These are phyloP conservation scores for Heliothis peltigera DNA, from an alignment of 2,888 invertebrate genomes.

Conservation along the genomic window DNA sequence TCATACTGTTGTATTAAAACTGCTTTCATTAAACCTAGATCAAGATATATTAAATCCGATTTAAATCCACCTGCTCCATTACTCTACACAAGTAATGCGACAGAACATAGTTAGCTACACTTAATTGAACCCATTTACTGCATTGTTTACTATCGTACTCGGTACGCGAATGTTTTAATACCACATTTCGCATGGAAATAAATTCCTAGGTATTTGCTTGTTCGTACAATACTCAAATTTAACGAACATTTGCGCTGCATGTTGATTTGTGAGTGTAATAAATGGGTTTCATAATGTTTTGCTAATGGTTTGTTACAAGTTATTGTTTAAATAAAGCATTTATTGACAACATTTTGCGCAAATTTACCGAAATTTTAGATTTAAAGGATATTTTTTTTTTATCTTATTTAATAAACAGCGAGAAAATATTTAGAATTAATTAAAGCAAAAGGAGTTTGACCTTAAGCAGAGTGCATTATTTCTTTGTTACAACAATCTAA, in stretches of 20 bases:
- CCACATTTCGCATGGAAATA: slow-evolving; percentile 49
- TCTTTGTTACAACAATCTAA: not conserved
- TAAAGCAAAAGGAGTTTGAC: not conserved
- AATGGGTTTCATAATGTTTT: slow-evolving; percentile 49
- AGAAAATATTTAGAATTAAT: not conserved
- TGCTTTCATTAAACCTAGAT: not conserved
- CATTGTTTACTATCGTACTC: slow-evolving; percentile 24
- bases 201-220: slow-evolving; percentile 53
- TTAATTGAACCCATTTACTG: slow-evolving; percentile 48
- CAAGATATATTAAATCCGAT: slow-evolving; percentile 11
- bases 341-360: slow-evolving; percentile 3
- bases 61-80: slow-evolving; percentile 29
- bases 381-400: no score
- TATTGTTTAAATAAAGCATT: slow-evolving; percentile 8
- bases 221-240: slow-evolving; percentile 30
- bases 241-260: slow-evolving; percentile 36
- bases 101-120: slow-evolving; percentile 18
- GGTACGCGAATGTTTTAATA: slow-evolving; percentile 29
- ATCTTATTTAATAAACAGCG: no score
- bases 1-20: no score
- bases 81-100: slow-evolving; percentile 26
- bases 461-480: not conserved
- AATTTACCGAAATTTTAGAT: no score
- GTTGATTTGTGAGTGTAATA: slow-evolving; percentile 56
- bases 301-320: slow-evolving; percentile 26